phyloP scores from a whole-genome alignment of 2,888 invertebrate species.

The Iphiclides podalirius region DNA sequence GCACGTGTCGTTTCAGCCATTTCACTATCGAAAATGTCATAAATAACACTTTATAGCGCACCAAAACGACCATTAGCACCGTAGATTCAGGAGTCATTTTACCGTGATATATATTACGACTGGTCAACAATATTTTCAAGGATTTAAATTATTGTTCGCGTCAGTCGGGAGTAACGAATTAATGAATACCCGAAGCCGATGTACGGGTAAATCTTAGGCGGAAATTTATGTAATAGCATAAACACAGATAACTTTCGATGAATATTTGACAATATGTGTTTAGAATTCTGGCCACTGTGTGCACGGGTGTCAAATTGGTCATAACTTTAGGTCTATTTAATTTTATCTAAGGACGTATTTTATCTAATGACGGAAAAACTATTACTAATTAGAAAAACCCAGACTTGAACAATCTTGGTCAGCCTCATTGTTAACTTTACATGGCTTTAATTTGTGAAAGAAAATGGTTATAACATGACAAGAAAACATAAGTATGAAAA shows the following conservation, averaged over 20 bases:
- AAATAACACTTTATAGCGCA: slow-evolving; percentile 34
- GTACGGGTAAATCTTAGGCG: background rate
- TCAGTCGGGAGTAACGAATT: slow-evolving; percentile 11
- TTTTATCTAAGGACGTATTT: no score
- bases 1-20: slow-evolving; percentile 52
- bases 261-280: background rate
- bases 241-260: background rate
- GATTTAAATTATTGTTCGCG: slow-evolving; percentile 19
- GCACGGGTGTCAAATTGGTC: no score
- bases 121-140: slow-evolving; percentile 30
- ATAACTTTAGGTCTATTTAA: no score
- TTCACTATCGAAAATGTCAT: slow-evolving; percentile 43
- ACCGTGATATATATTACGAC: slow-evolving; percentile 1
- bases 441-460: no score
- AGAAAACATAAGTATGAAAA: no score
- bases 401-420: no score
- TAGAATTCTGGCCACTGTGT: background rate
- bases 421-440: no score
- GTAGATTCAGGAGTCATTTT: slow-evolving; percentile 27
- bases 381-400: no score
- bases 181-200: slow-evolving; percentile 7
- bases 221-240: background rate
- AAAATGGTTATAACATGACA: no score
- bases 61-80: slow-evolving; percentile 31
- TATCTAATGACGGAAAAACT: no score